phyloP scores from a whole-genome alignment of 2,113 vertebrate species.

The Gymnarchus niloticus region DNA sequence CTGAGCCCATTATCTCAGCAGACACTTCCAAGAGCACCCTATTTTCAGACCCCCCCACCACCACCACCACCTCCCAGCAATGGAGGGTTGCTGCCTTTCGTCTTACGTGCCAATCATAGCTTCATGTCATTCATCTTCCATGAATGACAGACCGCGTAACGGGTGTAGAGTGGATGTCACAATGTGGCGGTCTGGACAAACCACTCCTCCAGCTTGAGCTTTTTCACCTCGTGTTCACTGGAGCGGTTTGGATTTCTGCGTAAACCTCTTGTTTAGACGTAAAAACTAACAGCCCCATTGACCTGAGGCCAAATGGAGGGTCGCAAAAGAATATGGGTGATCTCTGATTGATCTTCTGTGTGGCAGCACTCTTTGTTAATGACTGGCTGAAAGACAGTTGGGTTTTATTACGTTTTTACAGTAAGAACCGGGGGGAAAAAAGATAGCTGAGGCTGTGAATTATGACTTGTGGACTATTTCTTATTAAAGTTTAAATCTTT shows the following conservation, averaged over 20 bases:
- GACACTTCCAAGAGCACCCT: neutral
- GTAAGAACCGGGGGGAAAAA: neutral
- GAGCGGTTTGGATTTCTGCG: neutral
- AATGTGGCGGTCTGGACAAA: too few relatives aligned
- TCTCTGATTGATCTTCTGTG: neutral
- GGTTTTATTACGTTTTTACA: neutral
- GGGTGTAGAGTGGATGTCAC: neutral
- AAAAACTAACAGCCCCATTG: neutral
- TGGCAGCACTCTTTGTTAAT: neutral
- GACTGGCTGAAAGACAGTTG: neutral
- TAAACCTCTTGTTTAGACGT: neutral
- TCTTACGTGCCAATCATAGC: neutral
- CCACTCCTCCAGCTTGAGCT: neutral
- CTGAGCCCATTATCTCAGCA: conserved; percentile 5
- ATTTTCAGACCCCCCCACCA: neutral
- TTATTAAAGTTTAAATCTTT: neutral
- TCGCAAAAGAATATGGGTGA: neutral
- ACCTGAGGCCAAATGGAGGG: neutral
- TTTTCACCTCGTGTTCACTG: neutral
- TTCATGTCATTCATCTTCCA: neutral
- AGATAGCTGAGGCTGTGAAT: neutral
- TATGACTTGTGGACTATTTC: neutral
- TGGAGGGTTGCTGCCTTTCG: neutral
- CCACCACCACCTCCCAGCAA: neutral
- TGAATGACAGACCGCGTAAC: neutral